Base-by-base conservation (phyloP, 2,888 invertebrate genomes). In the Chymomyza procnemis region DNA sequence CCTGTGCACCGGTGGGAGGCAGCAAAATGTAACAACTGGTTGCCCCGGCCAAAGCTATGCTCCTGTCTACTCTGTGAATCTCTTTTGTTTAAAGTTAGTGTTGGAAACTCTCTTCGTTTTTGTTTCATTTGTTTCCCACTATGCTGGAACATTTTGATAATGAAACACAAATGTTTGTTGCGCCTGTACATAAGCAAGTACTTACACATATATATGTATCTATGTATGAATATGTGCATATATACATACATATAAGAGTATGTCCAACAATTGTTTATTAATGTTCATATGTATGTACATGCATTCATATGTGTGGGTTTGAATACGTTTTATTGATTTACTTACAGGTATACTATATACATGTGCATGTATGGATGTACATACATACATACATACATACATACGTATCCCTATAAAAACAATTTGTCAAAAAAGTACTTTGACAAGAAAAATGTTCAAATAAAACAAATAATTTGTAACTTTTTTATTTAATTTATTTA, bases 51-150 rank as follows among this genome's bases (percentile, higher is more conserved):
- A 41, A 9, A 41, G 34, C 34, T 34, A 8, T 2, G 6, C 34
- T 34, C 6, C 34, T 9, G 34, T 12, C 16, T 41, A 16, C n/a
- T 71, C 63, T 55, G 21, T 47, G 41, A 8, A 12, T 47, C 5
- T 59, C 21, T 41, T 34, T 41, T 14, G 16, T 9, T 22, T 56
- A 12, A n/a, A n/a, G n/a, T n/a, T n/a, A 41, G 34, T 41, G 12
- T 52, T 59, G 50, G n/a, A 5, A 75, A 87, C 85, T 87, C 80
- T 75, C 76, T 81, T 62, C 64, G 56, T n/a, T 78, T 48, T n/a
- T n/a, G n/a, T n/a, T n/a, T 61, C 74, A 76, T 46, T 57, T 41
- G 41, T 50, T 70, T 68, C 2, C 47, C 69, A 8, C 4, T 64
- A 12, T 30, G 18, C 22, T 19, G 61, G 58, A 46, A 71, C 71